phyloP scores from a whole-genome alignment of 2,888 invertebrate genomes.

The Calliphora vomitoria region DNA sequence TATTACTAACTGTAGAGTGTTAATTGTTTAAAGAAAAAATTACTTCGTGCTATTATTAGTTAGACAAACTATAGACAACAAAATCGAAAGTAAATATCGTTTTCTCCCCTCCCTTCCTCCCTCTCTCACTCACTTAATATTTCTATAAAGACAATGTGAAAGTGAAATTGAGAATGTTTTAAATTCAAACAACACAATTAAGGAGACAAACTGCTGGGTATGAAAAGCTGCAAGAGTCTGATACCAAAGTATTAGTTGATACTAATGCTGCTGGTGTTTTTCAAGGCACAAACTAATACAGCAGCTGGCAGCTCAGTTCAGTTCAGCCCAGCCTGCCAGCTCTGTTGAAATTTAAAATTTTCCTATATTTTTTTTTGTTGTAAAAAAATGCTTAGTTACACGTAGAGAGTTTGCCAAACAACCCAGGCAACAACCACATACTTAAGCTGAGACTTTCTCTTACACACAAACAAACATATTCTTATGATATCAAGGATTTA shows the following conservation, averaged over 20 bases:
- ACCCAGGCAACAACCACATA: constrained; percentile 37
- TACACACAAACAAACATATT: constrained; percentile 14
- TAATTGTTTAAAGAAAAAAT: too few relatives aligned
- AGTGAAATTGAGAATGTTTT: constrained; percentile 36
- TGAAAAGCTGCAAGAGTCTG: constrained; percentile 34
- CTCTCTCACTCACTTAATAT: neutral
- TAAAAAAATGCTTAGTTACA: constrained; percentile 16
- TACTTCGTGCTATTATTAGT: constrained; percentile 18
- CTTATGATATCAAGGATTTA: constrained; percentile 47
- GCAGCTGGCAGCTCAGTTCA: neutral
- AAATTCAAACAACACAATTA: constrained; percentile 5
- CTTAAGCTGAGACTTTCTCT: constrained; percentile 10
- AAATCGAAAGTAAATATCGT: constrained; percentile 48
- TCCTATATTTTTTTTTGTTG: neutral
- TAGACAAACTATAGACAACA: constrained; percentile 30
- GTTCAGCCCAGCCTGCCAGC: neutral
- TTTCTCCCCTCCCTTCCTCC: neutral
- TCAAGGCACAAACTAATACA: constrained; percentile 7
- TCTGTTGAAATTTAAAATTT: neutral
- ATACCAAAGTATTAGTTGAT: neutral
- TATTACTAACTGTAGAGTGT: too few relatives aligned
- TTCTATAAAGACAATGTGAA: neutral
- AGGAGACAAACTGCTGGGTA: constrained; percentile 1
- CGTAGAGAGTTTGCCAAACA: constrained; percentile 14
- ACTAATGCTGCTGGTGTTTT: constrained; percentile 16